These are phyloP conservation scores for Acanthosepion pharaonis DNA, from an alignment of 2,888 invertebrate species.

Conservation along the genomic window DNA sequence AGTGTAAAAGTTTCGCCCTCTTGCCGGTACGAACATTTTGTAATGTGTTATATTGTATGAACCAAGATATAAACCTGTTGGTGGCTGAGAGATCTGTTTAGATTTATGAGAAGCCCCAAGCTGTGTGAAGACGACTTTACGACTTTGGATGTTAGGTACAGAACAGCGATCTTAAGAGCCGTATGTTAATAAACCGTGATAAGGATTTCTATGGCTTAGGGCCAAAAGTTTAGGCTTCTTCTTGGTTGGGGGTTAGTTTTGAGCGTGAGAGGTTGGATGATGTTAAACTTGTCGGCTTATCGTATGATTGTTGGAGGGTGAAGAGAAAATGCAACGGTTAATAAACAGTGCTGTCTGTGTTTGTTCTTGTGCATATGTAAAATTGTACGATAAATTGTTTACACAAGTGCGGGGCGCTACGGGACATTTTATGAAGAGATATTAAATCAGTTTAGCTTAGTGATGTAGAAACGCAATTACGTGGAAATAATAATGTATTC, in stretches of 20 bases:
- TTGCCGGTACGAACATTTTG: background rate
- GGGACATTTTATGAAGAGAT: background rate
- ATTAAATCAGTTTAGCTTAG: background rate
- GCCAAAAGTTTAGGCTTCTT: background rate
- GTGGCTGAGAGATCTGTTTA: background rate
- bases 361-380: background rate
- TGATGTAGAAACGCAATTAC: too few relatives aligned
- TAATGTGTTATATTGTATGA: background rate
- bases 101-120: background rate
- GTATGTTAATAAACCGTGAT: background rate
- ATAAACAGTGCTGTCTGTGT: background rate
- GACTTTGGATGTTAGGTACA: background rate
- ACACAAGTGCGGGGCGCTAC: background rate
- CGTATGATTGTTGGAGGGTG: background rate
- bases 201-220: background rate
- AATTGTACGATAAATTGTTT: background rate
- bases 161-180: too few relatives aligned
- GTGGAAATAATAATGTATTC: too few relatives aligned
- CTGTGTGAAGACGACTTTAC: background rate
- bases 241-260: background rate
- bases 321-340: background rate
- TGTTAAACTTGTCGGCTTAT: background rate
- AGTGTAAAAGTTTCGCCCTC: background rate
- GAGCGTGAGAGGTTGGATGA: background rate
- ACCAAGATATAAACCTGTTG: background rate